Evolutionary conservation across 2,113 vertebrate species (phyloP), one percentile per base, ranked within the genome.

Genomic region (Mirounga angustirostris): DNA sequence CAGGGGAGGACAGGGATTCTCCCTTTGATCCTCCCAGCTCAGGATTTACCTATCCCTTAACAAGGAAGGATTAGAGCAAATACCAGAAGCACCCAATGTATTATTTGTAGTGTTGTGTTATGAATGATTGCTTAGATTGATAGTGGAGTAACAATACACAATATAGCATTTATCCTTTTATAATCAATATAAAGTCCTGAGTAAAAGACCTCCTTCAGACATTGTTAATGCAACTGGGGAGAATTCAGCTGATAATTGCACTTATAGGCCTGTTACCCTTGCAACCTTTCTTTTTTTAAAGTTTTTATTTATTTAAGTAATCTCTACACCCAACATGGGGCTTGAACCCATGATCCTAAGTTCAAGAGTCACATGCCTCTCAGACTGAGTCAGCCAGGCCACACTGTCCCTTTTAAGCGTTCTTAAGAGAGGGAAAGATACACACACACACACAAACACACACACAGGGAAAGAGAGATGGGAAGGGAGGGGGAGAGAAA

Each of bases 111-210:
- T 73, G 5, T 52, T 56, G 3, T 88, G n/a, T 18, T 73, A 26
- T 65, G n/a, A 96, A 65, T 73, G 16, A 19, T 80, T 92, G 63
- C 40, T 94, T 89, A 88, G 87, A 59, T 9, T 26, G 56, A 74
- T 15, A 56, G 7, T 26, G 1, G 40, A 85, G 26, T 71, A 89
- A 21, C 56, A 81, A 59, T 56, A 74, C 14, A 10, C 26, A 78
- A 59, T 21, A 63, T 18, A 87, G 4, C 40, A 69, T 87, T 93
- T 96, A 46, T 18, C 19, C 19, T 65, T 89, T 94, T 61, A 43
- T 78, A 43, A 36, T 63, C 65, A 89, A 19, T 46, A 67, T 30
- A 56, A 67, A 94, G n/a, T 85, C 58, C 73, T 52, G 33, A 86
- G 30, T 84, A 91, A 61, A 92, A 96, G 36, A 65, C 33, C 5